These are phyloP conservation scores for Echinarachnius parma DNA, from an alignment of 53 echinoderm and acorn worm genomes.

Conservation along the genomic window DNA sequence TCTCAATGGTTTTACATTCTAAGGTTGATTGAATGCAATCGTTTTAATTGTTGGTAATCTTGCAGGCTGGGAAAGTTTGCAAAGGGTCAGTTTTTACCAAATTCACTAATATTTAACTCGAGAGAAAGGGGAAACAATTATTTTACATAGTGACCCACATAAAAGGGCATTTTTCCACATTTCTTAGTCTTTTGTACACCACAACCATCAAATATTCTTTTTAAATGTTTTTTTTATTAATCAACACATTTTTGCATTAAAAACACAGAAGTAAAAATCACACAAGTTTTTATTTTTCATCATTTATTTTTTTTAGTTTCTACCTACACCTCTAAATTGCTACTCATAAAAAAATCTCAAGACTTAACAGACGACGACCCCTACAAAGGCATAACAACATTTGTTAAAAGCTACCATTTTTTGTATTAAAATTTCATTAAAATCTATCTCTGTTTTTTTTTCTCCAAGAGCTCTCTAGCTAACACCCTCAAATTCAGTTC, in stretches of 20 bases:
- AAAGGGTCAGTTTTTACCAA: too few species aligned
- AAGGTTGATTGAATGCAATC: too few species aligned
- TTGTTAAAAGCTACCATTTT: conserved; percentile 8
- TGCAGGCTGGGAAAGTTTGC: too few species aligned
- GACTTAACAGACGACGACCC: conserved; percentile 40
- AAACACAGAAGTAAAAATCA: conserved; percentile 47
- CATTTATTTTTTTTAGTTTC: not conserved
- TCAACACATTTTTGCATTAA: conserved; percentile 19
- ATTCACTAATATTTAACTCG: too few species aligned
- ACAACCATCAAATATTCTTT: conserved; percentile 10
- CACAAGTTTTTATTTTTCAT: conserved; percentile 25
- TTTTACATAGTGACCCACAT: too few species aligned
- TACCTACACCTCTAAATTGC: conserved; percentile 20
- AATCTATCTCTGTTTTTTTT: conserved; percentile 33
- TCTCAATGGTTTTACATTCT: too few species aligned
- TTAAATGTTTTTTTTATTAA: conserved; percentile 1
- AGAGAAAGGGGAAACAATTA: too few species aligned
- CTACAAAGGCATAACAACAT: conserved; percentile 23
- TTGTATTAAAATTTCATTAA: conserved; percentile 34
- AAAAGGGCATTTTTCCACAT: too few species aligned
- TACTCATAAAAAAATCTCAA: conserved; percentile 45
- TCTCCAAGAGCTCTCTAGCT: too few species aligned
- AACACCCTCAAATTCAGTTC: too few species aligned
- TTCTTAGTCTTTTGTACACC: too few species aligned
- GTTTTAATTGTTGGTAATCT: too few species aligned